phyloP scores from a whole-genome alignment of 1,140 invertebrate species.

The Pararge aegeria region DNA sequence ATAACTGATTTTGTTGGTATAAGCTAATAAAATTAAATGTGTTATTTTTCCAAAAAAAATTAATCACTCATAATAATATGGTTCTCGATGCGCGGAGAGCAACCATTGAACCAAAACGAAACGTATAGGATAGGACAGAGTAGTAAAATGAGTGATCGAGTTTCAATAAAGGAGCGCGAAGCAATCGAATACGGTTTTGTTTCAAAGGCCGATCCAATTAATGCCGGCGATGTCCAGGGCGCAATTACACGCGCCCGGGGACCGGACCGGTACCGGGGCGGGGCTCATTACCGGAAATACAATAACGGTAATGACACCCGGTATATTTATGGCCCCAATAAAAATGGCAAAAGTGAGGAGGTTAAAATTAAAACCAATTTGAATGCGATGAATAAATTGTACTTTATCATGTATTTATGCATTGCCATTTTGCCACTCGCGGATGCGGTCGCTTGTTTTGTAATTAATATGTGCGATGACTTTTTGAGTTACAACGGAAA shows the following conservation, averaged over 20 bases:
- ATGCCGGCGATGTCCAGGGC: constrained; percentile 38
- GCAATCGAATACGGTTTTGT: constrained; percentile 39
- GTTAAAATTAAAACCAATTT: constrained; percentile 32
- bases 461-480: neutral
- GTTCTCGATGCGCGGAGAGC: too few species aligned
- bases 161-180: constrained; percentile 43
- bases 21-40: too few species aligned
- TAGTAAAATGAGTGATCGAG: constrained; percentile 46
- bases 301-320: constrained; percentile 35
- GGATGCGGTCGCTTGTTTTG: neutral
- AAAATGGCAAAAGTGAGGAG: constrained; percentile 29
- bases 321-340: constrained; percentile 33
- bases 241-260: constrained; percentile 39
- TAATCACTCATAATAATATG: neutral
- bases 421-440: constrained; percentile 14
- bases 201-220: constrained; percentile 51
- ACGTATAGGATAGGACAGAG: constrained; percentile 29
- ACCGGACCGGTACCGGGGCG: constrained; percentile 28
- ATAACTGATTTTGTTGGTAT: too few species aligned
- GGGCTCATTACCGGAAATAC: constrained; percentile 40
- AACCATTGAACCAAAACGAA: neutral
- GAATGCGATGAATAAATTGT: constrained; percentile 27
- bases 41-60: too few species aligned
- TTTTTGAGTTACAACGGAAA: neutral
- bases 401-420: constrained; percentile 25